Percentiles rank a stretch among this genome's conserved stretches.
Conservation (phyloP, 2,113 vertebrate species). For the Eonycteris spelaea region DNA sequence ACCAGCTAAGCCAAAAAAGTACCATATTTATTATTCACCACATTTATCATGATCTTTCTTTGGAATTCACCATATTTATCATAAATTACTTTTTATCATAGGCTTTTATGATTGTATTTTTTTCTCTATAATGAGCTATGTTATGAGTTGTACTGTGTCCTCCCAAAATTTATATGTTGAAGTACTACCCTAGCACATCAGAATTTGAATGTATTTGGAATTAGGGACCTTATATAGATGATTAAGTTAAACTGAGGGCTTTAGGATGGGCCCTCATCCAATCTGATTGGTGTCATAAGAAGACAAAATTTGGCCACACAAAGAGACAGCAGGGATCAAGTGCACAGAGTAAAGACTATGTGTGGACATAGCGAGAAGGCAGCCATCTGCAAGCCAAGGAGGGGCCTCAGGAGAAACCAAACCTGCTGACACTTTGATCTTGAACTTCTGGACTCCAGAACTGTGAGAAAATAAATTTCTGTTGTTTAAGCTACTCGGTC, state of each 20-base stretch:
- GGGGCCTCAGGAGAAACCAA: neutral
- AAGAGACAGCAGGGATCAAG: neutral
- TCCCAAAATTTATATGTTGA: neutral
- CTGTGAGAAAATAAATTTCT: neutral
- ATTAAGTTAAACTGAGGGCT: neutral
- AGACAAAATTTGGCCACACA: neutral
- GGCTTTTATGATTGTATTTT: neutral
- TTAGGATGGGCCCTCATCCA: neutral
- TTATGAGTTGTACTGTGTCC: neutral
- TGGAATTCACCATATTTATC: neutral
- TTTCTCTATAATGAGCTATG: neutral
- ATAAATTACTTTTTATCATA: neutral
- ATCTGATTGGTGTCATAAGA: neutral
- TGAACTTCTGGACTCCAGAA: neutral
- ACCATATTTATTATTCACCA: neutral
- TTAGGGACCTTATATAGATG: neutral
- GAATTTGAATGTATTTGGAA: neutral
- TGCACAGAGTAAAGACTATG: neutral
- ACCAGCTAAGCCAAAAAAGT: neutral
- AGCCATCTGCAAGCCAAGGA: neutral
- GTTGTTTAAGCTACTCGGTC: neutral
- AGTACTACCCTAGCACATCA: neutral
- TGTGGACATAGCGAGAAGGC: neutral
- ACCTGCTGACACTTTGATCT: neutral
- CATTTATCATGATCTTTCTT: neutral